Percentiles rank a stretch among this genome's conserved stretches.
These are phyloP conservation scores for Allolobophora icterica DNA, from an alignment of 2,888 invertebrate species.

Conservation along the genomic window DNA sequence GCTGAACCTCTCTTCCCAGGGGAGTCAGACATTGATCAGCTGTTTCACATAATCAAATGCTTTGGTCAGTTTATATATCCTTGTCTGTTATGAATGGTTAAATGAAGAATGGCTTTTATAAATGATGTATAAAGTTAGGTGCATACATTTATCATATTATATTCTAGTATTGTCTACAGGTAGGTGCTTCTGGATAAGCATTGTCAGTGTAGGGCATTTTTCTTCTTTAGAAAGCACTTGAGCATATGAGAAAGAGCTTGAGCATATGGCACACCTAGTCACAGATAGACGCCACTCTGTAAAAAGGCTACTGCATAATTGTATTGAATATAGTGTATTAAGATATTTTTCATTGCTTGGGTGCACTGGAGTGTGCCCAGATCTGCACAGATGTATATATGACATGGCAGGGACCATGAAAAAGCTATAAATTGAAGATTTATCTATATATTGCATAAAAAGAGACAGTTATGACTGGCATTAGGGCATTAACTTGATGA, in stretches of 20 bases:
- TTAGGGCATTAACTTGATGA: background rate
- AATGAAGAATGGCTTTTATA: background rate
- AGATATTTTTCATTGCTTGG: background rate
- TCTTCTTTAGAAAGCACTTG: background rate
- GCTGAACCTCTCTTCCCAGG: conserved; percentile 87
- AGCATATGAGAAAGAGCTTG: too few relatives aligned
- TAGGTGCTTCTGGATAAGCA: background rate
- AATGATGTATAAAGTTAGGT: background rate
- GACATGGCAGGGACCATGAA: too few relatives aligned
- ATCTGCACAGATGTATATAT: too few relatives aligned
- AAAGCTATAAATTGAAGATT: too few relatives aligned
- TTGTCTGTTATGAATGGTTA: background rate
- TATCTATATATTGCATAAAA: background rate
- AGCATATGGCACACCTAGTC: background rate
- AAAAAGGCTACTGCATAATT: background rate
- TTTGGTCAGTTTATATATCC: conserved; percentile 69
- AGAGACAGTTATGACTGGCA: background rate
- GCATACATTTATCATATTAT: too few relatives aligned
- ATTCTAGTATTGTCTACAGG: too few relatives aligned
- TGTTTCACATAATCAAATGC: conserved; percentile 80
- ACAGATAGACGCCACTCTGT: background rate
- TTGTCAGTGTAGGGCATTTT: background rate
- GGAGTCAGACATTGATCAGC: conserved; percentile 86
- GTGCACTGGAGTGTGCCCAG: background rate
- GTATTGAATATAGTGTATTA: background rate